Evolutionary conservation across 2,113 vertebrate species (phyloP), one percentile per base, ranked within the genome.

Genomic region (Dasypus novemcinctus): DNA sequence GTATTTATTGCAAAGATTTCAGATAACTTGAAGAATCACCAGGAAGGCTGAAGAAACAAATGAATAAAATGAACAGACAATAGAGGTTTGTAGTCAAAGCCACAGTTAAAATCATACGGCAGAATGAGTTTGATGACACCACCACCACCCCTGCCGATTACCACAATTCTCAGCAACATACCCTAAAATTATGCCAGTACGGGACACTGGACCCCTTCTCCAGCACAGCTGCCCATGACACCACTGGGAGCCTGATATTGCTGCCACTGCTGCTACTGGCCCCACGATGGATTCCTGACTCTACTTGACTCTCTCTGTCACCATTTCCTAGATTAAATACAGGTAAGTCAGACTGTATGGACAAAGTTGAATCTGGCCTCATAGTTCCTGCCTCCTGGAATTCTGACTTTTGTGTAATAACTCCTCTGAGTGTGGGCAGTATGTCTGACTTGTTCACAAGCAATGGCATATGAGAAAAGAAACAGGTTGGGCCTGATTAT

Each of bases 1-100:
- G n/a, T 90, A 95, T 84, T 57, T 94, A 80, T 66, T 92, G 64
- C 36, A 71, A 87, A 80, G 59, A 76, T 49, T 93, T 90, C 64
- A 9, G 8, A 43, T n/a, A 92, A 25, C 27, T 89, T 33, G 54
- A 17, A 96, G 68, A 92, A 91, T 75, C 80, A 87, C 41, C 9
- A 87, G n/a, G 76, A 59, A 90, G 23, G 3, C 8, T 54, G 52
- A 87, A 95, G 10, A 66, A 96, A 83, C 1, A n/a, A 31, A 10
- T 57, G 23, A 61, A 52, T 75, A 59, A 95, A 84, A n/a, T n/a
- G n/a, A 85, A 21, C 52, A 93, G 66, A n/a, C 29, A 59, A 59
- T 18, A 11, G 41, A 92, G 59, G 13, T 74, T 87, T 95, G 27
- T 27, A 93, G 87, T 9, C 27, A 66, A 89, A 85, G 41, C 11